Base-by-base conservation (phyloP, 2,888 invertebrate genomes). In the Temnothorax unifasciatus region DNA sequence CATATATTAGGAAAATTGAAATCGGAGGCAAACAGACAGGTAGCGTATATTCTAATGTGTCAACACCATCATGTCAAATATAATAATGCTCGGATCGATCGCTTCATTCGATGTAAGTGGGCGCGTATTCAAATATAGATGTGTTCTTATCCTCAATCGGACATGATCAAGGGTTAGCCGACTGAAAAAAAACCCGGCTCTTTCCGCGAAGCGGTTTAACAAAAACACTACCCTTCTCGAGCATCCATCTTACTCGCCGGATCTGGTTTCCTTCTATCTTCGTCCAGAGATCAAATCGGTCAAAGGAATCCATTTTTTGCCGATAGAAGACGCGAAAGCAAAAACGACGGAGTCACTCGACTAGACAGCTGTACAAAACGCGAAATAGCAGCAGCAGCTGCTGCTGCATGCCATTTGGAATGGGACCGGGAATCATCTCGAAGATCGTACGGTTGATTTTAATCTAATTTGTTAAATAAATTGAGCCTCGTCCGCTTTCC, bases 401-500 rank as follows among this genome's bases (percentile, higher is more conserved):
- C 61, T 3, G 29, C 11, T 11, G 15, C 29, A 9, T 29, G 13
- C 6, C 59, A 34, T 34, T 34, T 34, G 34, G 34, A 34, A 34
- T 34, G 1, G 29, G 29, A 29, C 29, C 29, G 29, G 29, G 15
- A 64, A 18, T 34, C 18, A 18, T 64, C n/a, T 50, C 15, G 21
- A 38, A 63, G 63, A 47, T 47, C n/a, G 2, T 34, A 15, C 52
- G 15, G 11, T 75, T 18, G 21, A 73, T 34, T 59, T 29, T n/a
- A 68, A 68, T 13, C 3, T 50, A 47, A 54, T 77, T 75, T 44
- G 18, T 63, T 69, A 71, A 21, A 66, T 68, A 9, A 82, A 82
- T 83, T 73, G 83, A 54, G 50, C 47, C n/a, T 29, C 21, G 44
- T 15, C 2, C 6, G 38, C 8, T 59, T 64, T 81, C 18, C 50